A percentile compares a stretch with the other conserved stretches of the same genome.
These are phyloP conservation scores for Drosophila oshimai DNA, from an alignment of 1,140 invertebrate genomes.

Conservation along the genomic window DNA sequence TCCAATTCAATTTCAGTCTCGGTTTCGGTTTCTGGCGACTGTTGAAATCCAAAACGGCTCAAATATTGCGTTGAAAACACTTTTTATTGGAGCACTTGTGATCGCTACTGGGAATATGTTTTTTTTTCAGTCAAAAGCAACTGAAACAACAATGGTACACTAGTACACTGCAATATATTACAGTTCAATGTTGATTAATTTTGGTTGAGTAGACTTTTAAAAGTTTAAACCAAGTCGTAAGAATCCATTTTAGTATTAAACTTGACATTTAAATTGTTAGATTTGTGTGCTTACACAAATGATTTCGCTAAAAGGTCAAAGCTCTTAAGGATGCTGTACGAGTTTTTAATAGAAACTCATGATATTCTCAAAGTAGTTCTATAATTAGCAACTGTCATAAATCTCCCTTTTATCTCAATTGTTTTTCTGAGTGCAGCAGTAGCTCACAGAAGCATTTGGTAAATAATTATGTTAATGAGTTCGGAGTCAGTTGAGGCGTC, in stretches of 20 bases:
- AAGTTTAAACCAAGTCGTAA: not conserved
- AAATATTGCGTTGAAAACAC: constrained; percentile 16
- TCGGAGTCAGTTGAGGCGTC: not conserved
- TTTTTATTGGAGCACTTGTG: constrained; percentile 15
- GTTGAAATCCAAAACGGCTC: constrained; percentile 31
- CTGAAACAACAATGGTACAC: constrained; percentile 11
- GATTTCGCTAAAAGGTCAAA: not conserved
- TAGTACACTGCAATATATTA: not conserved
- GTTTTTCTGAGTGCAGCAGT: not conserved
- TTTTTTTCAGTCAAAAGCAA: not conserved
- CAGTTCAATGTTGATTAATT: too few species aligned
- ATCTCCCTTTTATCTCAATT: not conserved
- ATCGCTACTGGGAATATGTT: constrained; percentile 7
- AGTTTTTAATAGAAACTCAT: not conserved
- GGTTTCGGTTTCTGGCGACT: constrained; percentile 14
- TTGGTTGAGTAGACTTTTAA: not conserved
- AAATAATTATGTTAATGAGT: constrained; percentile 2
- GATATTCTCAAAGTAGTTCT: not conserved
- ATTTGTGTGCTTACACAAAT: not conserved
- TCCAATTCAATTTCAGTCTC: constrained; percentile 4
- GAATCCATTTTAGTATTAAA: not conserved
- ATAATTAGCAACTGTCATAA: too few species aligned
- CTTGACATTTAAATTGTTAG: not conserved
- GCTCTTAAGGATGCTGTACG: not conserved
- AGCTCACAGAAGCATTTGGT: not conserved